Percentiles rank a stretch among this genome's conserved stretches.
Evolutionary conservation across 2,888 invertebrate species (phyloP).

Genomic region (Drosophila yooni): DNA sequence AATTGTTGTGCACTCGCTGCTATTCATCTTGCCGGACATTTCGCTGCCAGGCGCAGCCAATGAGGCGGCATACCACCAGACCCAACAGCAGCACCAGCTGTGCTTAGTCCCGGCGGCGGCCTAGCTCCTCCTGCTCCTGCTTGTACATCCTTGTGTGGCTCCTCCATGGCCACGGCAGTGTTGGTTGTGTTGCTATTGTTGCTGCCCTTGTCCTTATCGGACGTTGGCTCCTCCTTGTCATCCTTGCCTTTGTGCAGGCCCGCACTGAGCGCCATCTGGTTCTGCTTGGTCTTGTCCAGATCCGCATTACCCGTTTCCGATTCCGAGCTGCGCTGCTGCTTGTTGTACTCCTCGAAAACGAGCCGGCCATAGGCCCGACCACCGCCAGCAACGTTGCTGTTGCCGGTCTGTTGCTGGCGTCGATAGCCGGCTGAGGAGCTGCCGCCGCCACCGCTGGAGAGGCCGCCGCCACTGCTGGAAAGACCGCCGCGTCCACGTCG

Average conservation of each 20-base stretch:
- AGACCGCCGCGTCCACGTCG: conserved; percentile 90
- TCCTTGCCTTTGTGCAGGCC: conserved; percentile 86
- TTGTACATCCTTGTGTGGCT: conserved; percentile 47
- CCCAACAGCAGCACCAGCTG: conserved; percentile 57
- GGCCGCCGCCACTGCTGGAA: conserved; percentile 86
- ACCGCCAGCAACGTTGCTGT: conserved; percentile 8
- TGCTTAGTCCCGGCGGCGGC: conserved; percentile 66
- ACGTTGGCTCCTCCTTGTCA: conserved; percentile 53
- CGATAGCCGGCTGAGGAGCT: conserved; percentile 78
- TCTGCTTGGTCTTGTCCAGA: conserved; percentile 89
- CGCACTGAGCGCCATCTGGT: conserved; percentile 89
- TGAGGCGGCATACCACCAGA: conserved; percentile 12
- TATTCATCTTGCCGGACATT: conserved; percentile 65
- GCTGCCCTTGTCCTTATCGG: conserved; percentile 70
- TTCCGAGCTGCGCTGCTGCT: conserved; percentile 79
- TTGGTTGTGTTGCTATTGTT: conserved; percentile 44
- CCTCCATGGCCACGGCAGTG: conserved; percentile 74
- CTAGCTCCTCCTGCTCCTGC: conserved; percentile 25
- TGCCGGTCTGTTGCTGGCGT: conserved; percentile 82
- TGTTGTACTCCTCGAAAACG: conserved; percentile 78
- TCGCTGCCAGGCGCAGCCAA: conserved; percentile 44
- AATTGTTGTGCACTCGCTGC: conserved; percentile 39
- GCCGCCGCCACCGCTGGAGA: conserved; percentile 84
- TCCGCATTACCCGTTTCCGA: conserved; percentile 73
- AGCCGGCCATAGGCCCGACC: conserved; percentile 76